Conservation (phyloP, 2,797 vertebrate species). For the Cryptoprocta ferox region DNA sequence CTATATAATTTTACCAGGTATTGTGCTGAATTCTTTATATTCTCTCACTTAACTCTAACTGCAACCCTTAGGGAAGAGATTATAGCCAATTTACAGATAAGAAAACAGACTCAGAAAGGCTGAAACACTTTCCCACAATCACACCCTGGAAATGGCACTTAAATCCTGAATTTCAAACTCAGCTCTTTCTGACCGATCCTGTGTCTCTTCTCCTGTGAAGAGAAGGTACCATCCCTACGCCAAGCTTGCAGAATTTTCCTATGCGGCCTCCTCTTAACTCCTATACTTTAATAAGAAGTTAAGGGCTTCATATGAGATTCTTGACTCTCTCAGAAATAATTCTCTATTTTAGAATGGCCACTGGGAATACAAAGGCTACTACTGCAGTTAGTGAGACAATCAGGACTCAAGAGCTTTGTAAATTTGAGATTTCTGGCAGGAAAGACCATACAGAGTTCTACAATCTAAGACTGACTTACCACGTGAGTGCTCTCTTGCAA, state of each 20-base stretch:
- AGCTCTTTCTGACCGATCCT: background rate
- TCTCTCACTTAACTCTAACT: background rate
- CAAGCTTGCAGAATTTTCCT: background rate
- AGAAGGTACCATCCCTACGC: background rate
- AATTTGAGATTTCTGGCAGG: background rate
- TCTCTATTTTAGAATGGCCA: background rate
- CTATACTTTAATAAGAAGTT: background rate
- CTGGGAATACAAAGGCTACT: background rate
- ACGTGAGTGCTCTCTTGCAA: background rate
- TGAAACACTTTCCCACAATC: background rate
- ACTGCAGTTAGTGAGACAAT: background rate
- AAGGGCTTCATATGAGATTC: background rate
- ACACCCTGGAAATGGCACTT: background rate
- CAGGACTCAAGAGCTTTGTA: background rate
- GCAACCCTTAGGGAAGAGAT: background rate
- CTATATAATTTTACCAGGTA: background rate
- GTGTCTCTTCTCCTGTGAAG: background rate
- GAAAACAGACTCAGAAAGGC: background rate
- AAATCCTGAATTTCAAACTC: conserved; percentile 18
- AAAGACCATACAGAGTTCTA: background rate
- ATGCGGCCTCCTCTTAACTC: background rate
- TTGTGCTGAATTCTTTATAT: background rate
- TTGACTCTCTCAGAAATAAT: background rate
- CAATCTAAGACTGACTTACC: background rate
- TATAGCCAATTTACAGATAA: background rate